A percentile compares a stretch with the other conserved stretches of the same genome.
Conservation (phyloP, 1,140 invertebrate species). For the Calycopis cecrops region DNA sequence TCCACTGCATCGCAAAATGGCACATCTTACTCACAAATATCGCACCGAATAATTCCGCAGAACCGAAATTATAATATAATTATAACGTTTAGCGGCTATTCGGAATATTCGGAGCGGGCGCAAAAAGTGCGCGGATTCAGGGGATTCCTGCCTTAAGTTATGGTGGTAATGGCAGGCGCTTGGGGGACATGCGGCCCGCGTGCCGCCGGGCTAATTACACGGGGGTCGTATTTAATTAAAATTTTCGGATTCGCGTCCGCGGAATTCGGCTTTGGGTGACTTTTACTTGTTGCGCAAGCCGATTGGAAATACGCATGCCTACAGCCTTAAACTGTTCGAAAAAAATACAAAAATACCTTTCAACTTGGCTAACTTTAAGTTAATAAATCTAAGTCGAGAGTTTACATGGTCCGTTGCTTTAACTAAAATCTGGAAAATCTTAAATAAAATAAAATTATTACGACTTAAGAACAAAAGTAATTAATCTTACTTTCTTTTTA, state of each 20-base stretch:
- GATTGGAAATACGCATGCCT: conserved; percentile 1
- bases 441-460: too few species aligned
- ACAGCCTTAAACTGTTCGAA: too few species aligned
- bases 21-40: too few species aligned
- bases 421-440: too few species aligned
- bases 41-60: too few species aligned
- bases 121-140: conserved; percentile 5
- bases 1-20: too few species aligned
- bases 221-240: conserved; percentile 37
- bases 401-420: too few species aligned
- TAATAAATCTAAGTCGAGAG: too few species aligned
- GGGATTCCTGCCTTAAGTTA: conserved; percentile 23
- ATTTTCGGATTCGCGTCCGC: conserved; percentile 32
- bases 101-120: background rate
- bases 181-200: conserved; percentile 19
- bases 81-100: conserved; percentile 5
- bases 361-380: too few species aligned
- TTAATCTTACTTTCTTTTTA: too few species aligned
- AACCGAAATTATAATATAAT: conserved; percentile 6
- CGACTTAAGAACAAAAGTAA: too few species aligned
- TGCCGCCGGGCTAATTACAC: conserved; percentile 34
- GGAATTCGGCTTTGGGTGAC: conserved; percentile 25
- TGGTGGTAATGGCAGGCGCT: conserved; percentile 25
- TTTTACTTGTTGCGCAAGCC: conserved; percentile 12
- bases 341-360: too few species aligned